These are phyloP conservation scores for Plagodis pulveraria DNA, from an alignment of 2,888 invertebrate genomes.

Conservation along the genomic window DNA sequence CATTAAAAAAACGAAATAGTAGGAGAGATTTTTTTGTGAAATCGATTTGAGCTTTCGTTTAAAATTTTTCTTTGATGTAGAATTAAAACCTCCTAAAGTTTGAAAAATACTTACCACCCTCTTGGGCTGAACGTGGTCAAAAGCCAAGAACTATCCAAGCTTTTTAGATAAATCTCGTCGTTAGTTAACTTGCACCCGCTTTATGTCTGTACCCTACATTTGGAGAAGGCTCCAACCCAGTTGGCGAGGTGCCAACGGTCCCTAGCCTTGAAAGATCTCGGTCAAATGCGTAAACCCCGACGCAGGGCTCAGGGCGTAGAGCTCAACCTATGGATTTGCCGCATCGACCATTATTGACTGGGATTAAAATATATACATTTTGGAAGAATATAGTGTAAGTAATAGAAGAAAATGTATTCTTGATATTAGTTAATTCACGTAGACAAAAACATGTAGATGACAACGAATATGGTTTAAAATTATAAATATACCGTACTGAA, in stretches of 20 bases:
- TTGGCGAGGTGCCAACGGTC: constrained; percentile 45
- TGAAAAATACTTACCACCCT: neutral
- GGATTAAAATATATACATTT: too few species aligned
- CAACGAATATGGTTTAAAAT: too few species aligned
- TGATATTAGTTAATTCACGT: too few species aligned
- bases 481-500: too few species aligned
- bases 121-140: neutral
- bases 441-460: too few species aligned
- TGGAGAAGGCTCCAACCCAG: constrained; percentile 36
- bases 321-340: constrained; percentile 23
- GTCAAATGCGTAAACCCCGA: constrained; percentile 36
- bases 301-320: constrained; percentile 20
- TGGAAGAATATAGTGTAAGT: too few species aligned
- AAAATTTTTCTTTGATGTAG: too few species aligned
- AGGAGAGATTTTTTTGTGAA: too few species aligned
- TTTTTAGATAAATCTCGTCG: constrained; percentile 10
- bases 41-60: too few species aligned
- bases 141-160: constrained; percentile 2
- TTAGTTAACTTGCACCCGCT: constrained; percentile 18
- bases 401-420: too few species aligned
- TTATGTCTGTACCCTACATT: constrained; percentile 29
- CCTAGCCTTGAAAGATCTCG: constrained; percentile 45
- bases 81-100: too few species aligned
- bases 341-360: constrained; percentile 10
- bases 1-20: too few species aligned